Evolutionary conservation across 2,888 invertebrate genomes (phyloP).

Genomic region (Trachelus iudaicus): DNA sequence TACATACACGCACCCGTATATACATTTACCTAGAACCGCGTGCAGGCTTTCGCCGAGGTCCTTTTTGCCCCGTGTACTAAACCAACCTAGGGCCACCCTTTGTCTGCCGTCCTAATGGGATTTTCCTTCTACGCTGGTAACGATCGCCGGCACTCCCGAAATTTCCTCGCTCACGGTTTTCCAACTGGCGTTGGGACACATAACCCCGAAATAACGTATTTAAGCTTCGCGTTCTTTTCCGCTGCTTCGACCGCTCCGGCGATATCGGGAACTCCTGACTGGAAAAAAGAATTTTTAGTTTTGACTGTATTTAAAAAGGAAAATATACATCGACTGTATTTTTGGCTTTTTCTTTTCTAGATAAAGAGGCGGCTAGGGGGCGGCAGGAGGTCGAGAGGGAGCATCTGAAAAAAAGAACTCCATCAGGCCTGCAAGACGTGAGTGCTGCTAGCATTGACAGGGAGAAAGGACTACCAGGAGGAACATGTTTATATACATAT

Average conservation of each 20-base stretch:
- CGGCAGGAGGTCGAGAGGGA: constrained; percentile 42
- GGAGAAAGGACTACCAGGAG: constrained; percentile 3
- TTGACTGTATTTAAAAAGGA: constrained; percentile 1
- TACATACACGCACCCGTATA: not conserved
- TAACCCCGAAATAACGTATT: too few species aligned
- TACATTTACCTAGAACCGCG: not conserved
- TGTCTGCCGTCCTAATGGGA: not conserved
- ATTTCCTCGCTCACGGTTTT: too few species aligned
- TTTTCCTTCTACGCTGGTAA: not conserved
- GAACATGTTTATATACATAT: constrained; percentile 8
- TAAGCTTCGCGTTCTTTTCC: too few species aligned
- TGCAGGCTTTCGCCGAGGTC: too few species aligned
- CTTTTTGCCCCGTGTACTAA: too few species aligned
- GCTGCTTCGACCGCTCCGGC: too few species aligned
- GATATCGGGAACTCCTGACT: too few species aligned
- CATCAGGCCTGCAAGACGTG: constrained; percentile 11
- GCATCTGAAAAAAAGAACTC: constrained; percentile 31
- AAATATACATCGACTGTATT: constrained; percentile 34
- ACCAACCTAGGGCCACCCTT: not conserved
- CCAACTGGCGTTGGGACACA: too few species aligned
- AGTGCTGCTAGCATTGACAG: constrained; percentile 17
- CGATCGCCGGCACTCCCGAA: too few species aligned
- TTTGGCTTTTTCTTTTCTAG: constrained; percentile 41
- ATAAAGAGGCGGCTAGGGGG: constrained; percentile 52
- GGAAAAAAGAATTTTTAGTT: too few species aligned